These are phyloP conservation scores for Dichetophora obliterata DNA, from an alignment of 2,888 invertebrate species.

Conservation along the genomic window DNA sequence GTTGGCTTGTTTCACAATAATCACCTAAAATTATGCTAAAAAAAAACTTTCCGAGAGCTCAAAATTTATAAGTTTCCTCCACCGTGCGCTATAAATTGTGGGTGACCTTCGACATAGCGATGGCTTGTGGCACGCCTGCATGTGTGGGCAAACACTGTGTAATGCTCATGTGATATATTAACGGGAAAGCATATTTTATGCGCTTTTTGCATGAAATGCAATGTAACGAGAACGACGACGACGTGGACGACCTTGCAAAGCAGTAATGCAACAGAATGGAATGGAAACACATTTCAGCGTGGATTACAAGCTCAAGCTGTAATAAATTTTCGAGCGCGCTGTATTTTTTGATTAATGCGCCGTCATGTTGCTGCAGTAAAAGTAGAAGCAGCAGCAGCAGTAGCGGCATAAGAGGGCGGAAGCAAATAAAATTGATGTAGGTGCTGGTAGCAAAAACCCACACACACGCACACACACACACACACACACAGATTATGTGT, in stretches of 20 bases:
- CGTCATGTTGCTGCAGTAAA: not conserved
- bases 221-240: not conserved
- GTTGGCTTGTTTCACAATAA: not conserved
- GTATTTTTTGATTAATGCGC: constrained; percentile 13
- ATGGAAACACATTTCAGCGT: not conserved
- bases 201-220: constrained; percentile 21
- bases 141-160: constrained; percentile 10
- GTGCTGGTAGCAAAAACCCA: not conserved
- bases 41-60: no score
- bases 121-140: not conserved
- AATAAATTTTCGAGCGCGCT: constrained; percentile 11
- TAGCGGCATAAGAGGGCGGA: not conserved
- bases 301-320: constrained; percentile 8
- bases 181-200: constrained; percentile 19
- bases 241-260: not conserved
- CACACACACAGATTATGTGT: not conserved
- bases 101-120: not conserved
- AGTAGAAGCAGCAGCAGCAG: not conserved
- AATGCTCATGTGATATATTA: constrained; percentile 4
- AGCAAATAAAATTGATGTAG: no score
- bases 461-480: no score
- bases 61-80: not conserved
- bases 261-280: not conserved
- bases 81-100: not conserved
- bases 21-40: not conserved